These are phyloP conservation scores for Cariama cristata DNA, from an alignment of 2,113 vertebrate genomes.

Conservation along the genomic window DNA sequence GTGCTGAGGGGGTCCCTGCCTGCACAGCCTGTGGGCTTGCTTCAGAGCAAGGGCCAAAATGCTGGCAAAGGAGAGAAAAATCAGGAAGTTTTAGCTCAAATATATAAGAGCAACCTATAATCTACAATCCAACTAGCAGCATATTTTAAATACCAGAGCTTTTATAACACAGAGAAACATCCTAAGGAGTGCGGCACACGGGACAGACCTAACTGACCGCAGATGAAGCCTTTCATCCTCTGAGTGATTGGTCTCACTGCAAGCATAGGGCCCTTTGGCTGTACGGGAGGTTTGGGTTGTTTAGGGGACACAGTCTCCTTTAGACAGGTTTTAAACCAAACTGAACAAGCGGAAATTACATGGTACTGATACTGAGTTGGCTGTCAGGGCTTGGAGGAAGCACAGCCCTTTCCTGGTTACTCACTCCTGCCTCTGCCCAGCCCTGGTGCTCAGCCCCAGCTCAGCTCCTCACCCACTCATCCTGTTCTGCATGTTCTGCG, in stretches of 20 bases:
- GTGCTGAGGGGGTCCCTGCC: background rate
- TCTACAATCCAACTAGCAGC: background rate
- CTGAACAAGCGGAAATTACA: background rate
- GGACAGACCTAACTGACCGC: accelerated
- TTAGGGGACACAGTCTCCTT: background rate
- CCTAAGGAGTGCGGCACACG: background rate
- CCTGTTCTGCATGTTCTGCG: background rate
- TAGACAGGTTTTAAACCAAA: background rate
- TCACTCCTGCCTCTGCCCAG: background rate
- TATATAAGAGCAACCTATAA: background rate
- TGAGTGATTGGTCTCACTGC: background rate
- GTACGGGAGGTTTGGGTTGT: too few relatives aligned
- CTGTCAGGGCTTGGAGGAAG: background rate
- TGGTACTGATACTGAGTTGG: accelerated
- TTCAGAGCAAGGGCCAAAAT: background rate
- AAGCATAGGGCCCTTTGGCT: accelerated
- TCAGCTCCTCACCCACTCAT: background rate
- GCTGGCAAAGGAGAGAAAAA: background rate
- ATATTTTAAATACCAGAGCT: background rate
- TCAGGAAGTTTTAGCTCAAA: background rate
- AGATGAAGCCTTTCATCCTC: background rate
- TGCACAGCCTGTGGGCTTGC: background rate
- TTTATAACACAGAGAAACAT: background rate
- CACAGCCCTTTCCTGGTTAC: background rate
- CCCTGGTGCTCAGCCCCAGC: background rate